These are phyloP conservation scores for Eremophila alpestris DNA, from an alignment of 2,797 vertebrate species.

Conservation along the genomic window DNA sequence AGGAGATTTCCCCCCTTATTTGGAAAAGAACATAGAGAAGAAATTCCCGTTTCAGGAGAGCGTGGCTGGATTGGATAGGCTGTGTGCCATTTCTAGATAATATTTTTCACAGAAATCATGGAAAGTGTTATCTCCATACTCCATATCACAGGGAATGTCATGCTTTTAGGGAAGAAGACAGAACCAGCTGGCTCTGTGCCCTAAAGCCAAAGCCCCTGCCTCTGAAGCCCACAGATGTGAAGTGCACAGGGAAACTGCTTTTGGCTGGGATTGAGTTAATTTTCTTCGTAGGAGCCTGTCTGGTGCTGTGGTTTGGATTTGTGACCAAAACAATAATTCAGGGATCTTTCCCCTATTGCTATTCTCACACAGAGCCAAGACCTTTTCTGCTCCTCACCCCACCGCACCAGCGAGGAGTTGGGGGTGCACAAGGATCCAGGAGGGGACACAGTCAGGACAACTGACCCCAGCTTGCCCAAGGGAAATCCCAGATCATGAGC, in stretches of 20 bases:
- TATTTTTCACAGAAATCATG: neutral
- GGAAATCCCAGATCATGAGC: no score
- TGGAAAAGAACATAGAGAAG: neutral
- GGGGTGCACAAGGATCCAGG: neutral
- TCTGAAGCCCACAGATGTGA: neutral
- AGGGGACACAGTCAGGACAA: neutral
- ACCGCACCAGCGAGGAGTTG: accelerated
- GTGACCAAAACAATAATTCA: neutral
- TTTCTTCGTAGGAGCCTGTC: neutral
- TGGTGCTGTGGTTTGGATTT: neutral
- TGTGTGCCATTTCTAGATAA: neutral
- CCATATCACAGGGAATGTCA: no score
- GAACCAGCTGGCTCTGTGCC: neutral
- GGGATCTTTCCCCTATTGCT: accelerated
- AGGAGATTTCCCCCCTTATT: neutral
- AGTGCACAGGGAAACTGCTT: neutral
- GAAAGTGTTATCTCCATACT: neutral
- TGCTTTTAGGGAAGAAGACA: neutral
- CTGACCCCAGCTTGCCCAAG: neutral
- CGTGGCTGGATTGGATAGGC: neutral
- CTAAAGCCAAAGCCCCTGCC: neutral
- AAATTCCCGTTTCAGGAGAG: neutral
- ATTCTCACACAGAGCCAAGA: accelerated
- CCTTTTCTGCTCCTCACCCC: neutral
- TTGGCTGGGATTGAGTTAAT: neutral